phyloP scores from a whole-genome alignment of 2,797 vertebrate species.

The Halcyon chelicuti region DNA sequence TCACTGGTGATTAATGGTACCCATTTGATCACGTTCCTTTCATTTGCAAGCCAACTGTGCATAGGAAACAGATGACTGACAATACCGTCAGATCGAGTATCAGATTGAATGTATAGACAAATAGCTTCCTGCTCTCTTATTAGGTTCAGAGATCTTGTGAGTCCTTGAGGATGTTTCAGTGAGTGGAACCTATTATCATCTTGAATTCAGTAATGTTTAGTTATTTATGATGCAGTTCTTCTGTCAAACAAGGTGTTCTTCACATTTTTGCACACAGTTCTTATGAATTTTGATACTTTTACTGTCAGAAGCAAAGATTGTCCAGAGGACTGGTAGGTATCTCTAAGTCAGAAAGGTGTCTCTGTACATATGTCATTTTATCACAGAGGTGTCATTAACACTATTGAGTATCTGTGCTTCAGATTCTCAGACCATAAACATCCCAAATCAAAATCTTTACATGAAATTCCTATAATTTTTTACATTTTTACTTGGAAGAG shows the following conservation, averaged over 20 bases:
- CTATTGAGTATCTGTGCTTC: not conserved
- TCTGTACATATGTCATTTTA: not conserved
- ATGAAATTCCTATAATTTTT: not conserved
- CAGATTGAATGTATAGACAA: not conserved
- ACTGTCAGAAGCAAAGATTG: not conserved
- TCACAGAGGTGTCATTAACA: not conserved
- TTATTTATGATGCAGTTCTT: not conserved
- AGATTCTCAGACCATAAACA: not conserved
- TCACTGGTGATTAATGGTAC: not conserved
- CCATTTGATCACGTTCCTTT: not conserved
- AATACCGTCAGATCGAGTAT: not conserved
- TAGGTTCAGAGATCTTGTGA: not conserved
- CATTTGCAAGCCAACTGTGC: not conserved
- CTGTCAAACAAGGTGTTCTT: not conserved
- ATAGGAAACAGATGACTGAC: constrained; percentile 3
- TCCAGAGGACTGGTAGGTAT: not conserved
- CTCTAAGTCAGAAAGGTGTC: not conserved
- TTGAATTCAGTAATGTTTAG: not conserved
- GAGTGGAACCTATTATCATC: not conserved
- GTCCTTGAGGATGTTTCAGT: not conserved
- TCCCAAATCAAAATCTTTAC: not conserved
- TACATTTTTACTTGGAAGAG: not conserved
- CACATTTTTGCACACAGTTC: not conserved
- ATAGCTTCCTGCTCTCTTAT: not conserved
- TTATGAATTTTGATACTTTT: not conserved